These are phyloP conservation scores for Magallana angulata DNA, from an alignment of 1,140 invertebrate genomes.

Conservation along the genomic window DNA sequence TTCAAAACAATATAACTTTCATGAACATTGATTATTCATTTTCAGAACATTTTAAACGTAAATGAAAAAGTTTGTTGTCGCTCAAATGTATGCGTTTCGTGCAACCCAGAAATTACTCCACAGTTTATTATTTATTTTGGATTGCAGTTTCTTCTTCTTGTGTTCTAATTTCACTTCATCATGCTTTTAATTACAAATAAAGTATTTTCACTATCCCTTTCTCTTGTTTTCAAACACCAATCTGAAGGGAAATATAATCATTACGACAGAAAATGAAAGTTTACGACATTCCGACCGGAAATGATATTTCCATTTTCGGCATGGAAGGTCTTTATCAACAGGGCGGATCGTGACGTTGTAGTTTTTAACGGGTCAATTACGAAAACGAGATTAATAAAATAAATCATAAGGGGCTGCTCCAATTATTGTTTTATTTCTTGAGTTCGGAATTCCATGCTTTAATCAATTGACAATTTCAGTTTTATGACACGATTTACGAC, in stretches of 20 bases:
- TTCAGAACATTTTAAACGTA: too few relatives aligned
- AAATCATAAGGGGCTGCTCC: not conserved
- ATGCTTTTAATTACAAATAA: constrained; percentile 21
- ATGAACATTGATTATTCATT: too few relatives aligned
- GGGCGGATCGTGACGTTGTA: constrained; percentile 8
- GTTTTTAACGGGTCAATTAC: constrained; percentile 33
- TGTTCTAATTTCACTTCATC: not conserved
- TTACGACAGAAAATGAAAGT: constrained; percentile 24
- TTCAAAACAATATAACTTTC: too few relatives aligned
- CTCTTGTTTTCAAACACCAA: not conserved
- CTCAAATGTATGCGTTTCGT: too few relatives aligned
- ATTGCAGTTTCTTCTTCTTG: not conserved
- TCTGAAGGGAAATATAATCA: not conserved
- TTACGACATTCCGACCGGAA: constrained; percentile 25
- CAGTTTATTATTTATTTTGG: too few relatives aligned
- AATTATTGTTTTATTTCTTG: constrained; percentile 5
- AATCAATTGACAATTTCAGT: not conserved
- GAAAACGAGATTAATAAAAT: constrained; percentile 19
- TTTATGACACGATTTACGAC: not conserved
- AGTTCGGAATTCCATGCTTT: not conserved
- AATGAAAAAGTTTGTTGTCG: too few relatives aligned
- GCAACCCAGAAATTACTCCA: too few relatives aligned
- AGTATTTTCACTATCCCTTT: not conserved
- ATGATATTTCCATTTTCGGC: constrained; percentile 13
- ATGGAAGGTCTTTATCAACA: not conserved